phyloP scores from a whole-genome alignment of 2,797 vertebrate species.

The Anas capensis region DNA sequence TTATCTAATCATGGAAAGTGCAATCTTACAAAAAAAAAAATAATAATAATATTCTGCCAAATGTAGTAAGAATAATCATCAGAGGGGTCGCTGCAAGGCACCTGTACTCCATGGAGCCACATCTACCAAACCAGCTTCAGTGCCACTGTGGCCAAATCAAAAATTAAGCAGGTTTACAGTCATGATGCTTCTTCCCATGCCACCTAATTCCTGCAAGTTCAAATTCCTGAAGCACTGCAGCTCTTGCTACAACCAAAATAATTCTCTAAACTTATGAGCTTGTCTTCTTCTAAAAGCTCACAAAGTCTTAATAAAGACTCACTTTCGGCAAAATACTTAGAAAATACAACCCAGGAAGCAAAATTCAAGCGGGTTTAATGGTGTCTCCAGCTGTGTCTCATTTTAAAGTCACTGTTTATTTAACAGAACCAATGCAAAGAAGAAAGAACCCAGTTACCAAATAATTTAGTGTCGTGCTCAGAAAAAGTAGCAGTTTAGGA shows the following conservation, averaged over 20 bases:
- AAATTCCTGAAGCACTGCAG: neutral
- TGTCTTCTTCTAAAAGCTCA: neutral
- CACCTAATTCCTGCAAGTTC: neutral
- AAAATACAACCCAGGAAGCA: slow-evolving; percentile 11
- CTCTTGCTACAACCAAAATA: neutral
- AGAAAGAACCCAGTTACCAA: neutral
- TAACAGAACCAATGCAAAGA: neutral
- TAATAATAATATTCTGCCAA: neutral
- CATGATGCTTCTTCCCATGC: neutral
- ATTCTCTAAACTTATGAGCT: neutral
- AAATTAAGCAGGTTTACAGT: neutral
- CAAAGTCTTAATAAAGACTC: neutral
- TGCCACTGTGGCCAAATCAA: neutral
- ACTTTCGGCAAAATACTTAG: slow-evolving; percentile 33
- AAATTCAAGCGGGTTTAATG: slow-evolving; percentile 32
- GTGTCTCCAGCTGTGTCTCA: slow-evolving; percentile 6
- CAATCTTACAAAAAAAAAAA: neutral
- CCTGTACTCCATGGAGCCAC: neutral
- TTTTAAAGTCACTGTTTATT: slow-evolving; percentile 39
- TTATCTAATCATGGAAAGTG: neutral
- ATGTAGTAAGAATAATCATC: neutral
- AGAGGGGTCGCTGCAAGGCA: neutral
- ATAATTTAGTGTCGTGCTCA: neutral
- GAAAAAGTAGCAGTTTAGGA: neutral
- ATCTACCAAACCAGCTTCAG: neutral